phyloP scores from a whole-genome alignment of 2,888 invertebrate species.

The Nasonia oneida region DNA sequence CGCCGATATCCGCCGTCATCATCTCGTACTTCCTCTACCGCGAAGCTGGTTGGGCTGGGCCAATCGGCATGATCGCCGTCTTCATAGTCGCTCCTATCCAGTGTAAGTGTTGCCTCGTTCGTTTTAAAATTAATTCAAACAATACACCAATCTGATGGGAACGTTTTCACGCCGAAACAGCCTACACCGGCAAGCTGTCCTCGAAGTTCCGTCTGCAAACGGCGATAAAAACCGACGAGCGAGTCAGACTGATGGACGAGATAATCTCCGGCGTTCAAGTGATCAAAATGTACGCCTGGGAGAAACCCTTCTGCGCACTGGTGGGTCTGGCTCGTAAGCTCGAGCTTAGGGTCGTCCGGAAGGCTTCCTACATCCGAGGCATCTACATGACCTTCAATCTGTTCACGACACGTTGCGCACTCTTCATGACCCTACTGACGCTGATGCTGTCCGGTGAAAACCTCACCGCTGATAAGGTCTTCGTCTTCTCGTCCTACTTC shows the following conservation, averaged over 20 bases:
- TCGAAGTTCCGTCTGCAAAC: constrained; percentile 81
- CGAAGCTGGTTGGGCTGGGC: constrained; percentile 85
- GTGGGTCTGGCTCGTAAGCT: constrained; percentile 82
- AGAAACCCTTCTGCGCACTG: constrained; percentile 85
- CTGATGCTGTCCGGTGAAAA: constrained; percentile 84
- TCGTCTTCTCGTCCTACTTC: constrained; percentile 82
- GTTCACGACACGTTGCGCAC: constrained; percentile 89
- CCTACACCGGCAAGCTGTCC: constrained; percentile 77
- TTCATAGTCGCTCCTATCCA: constrained; percentile 93
- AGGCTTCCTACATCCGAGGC: constrained; percentile 84
- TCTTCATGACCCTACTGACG: constrained; percentile 87
- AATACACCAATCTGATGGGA: too few relatives aligned
- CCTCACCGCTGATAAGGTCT: constrained; percentile 86
- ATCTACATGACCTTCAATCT: constrained; percentile 88
- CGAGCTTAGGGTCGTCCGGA: constrained; percentile 81
- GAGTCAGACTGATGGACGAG: constrained; percentile 90
- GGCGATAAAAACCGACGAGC: constrained; percentile 84
- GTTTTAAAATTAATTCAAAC: not conserved
- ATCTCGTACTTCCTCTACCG: constrained; percentile 90
- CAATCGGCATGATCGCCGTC: constrained; percentile 91
- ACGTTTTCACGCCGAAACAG: constrained; percentile 62
- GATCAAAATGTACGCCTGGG: constrained; percentile 91
- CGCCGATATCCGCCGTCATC: constrained; percentile 86
- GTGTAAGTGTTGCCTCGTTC: constrained; percentile 78
- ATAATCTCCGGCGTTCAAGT: constrained; percentile 87